Percentiles rank a stretch among this genome's conserved stretches.
Conservation (phyloP, 2,888 invertebrate genomes). For the Sminthurides aquaticus region DNA sequence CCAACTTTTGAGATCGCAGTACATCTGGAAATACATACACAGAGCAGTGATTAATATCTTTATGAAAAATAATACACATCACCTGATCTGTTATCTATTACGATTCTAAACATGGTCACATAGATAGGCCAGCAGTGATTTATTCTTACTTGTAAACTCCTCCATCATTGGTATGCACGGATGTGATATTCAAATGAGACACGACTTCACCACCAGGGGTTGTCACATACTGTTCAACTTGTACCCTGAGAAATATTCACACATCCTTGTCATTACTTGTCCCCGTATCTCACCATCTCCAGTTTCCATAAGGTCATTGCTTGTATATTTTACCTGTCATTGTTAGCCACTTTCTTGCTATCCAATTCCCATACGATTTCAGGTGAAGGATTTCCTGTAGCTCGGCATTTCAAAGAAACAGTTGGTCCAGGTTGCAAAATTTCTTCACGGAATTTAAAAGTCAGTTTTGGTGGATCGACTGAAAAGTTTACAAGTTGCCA, state of each 20-base stretch:
- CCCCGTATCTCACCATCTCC: too few relatives aligned
- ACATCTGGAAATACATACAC: slow-evolving; percentile 50
- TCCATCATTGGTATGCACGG: slow-evolving; percentile 83
- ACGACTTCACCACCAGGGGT: slow-evolving; percentile 63
- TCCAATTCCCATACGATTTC: slow-evolving; percentile 89
- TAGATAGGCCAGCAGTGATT: too few relatives aligned
- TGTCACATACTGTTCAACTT: slow-evolving; percentile 48
- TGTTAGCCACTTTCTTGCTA: slow-evolving; percentile 70
- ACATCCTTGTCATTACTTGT: too few relatives aligned
- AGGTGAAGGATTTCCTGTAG: slow-evolving; percentile 89
- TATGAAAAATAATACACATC: not conserved
- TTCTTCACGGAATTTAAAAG: slow-evolving; percentile 79
- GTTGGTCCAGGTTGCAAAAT: slow-evolving; percentile 84
- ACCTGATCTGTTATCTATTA: not conserved
- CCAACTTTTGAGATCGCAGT: slow-evolving; percentile 74
- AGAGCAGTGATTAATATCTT: not conserved
- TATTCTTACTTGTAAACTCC: slow-evolving; percentile 66
- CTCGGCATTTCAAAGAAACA: slow-evolving; percentile 81
- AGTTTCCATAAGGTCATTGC: too few relatives aligned
- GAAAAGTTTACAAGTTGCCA: slow-evolving; percentile 43
- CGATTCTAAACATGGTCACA: too few relatives aligned
- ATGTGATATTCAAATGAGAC: slow-evolving; percentile 81
- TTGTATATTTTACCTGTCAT: too few relatives aligned
- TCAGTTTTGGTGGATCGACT: slow-evolving; percentile 82
- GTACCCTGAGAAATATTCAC: slow-evolving; percentile 44